These are phyloP conservation scores for Epizoanthus ramosus DNA, from an alignment of 92 coral and sea anemone species.

Conservation along the genomic window DNA sequence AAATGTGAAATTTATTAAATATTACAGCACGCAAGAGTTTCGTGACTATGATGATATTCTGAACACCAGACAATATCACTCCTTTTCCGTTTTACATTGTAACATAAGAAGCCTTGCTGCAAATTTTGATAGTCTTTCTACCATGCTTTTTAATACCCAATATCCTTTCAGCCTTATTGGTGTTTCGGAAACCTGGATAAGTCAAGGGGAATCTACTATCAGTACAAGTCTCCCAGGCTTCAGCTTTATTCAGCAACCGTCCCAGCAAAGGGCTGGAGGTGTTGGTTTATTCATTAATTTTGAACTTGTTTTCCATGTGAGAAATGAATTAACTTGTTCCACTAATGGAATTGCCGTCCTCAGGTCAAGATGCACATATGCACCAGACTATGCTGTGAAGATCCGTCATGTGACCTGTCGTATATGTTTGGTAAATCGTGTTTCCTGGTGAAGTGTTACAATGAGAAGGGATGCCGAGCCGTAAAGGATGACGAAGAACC, in stretches of 20 bases:
- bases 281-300: constrained; percentile 5
- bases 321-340: not conserved
- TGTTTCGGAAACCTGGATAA: constrained; percentile 7
- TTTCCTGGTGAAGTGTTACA: constrained; percentile 83
- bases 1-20: constrained; percentile 9
- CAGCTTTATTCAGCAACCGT: constrained; percentile 2
- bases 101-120: not conserved
- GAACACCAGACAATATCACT: not conserved
- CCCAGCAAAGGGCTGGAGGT: constrained; percentile 17
- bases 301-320: constrained; percentile 1
- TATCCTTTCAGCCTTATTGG: not conserved
- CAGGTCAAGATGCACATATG: constrained; percentile 80
- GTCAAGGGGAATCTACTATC: not conserved
- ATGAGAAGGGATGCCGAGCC: constrained; percentile 86
- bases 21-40: not conserved
- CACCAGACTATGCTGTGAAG: constrained; percentile 95
- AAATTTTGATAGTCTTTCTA: not conserved
- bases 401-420: constrained; percentile 88
- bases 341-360: not conserved
- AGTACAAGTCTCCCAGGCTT: constrained; percentile 3
- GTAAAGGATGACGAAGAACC: constrained; percentile 57
- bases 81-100: constrained; percentile 1
- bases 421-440: constrained; percentile 95
- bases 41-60: not conserved
- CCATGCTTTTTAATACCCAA: constrained; percentile 5